Evolutionary conservation across 2,888 invertebrate genomes (phyloP).

Genomic region (Rhorus exstirpatorius): DNA sequence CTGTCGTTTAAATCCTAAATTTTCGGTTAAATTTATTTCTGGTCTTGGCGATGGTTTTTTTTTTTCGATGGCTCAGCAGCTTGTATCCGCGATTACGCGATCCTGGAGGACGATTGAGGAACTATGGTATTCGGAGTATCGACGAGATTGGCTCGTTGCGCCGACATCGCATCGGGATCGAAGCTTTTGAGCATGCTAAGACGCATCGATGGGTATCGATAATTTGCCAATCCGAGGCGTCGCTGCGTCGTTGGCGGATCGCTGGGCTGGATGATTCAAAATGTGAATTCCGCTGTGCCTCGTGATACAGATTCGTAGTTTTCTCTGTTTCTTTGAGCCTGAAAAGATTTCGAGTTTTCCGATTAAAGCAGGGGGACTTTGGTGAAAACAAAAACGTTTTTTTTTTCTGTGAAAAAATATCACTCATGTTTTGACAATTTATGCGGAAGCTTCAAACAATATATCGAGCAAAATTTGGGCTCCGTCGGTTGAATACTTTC

Average conservation of each 20-base stretch:
- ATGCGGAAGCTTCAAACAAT: no score
- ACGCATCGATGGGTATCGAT: not conserved
- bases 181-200: slow-evolving; percentile 9
- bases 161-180: slow-evolving; percentile 25
- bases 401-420: no score
- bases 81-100: not conserved
- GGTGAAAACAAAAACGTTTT: no score
- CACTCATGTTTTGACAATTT: no score
- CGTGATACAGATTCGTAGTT: slow-evolving; percentile 1
- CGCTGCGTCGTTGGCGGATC: no score
- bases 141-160: not conserved
- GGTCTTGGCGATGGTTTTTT: no score
- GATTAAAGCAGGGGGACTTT: no score
- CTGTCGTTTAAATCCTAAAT: no score
- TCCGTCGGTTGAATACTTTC: no score
- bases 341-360: not conserved
- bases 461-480: no score
- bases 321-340: not conserved
- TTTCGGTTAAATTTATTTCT: no score
- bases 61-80: no score
- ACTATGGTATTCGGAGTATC: not conserved
- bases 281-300: slow-evolving; percentile 57
- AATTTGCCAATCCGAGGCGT: slow-evolving; percentile 7
- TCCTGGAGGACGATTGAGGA: not conserved
- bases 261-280: slow-evolving; percentile 51